Base-by-base conservation (phyloP, 2,113 vertebrate genomes). In the Geococcyx californianus region DNA sequence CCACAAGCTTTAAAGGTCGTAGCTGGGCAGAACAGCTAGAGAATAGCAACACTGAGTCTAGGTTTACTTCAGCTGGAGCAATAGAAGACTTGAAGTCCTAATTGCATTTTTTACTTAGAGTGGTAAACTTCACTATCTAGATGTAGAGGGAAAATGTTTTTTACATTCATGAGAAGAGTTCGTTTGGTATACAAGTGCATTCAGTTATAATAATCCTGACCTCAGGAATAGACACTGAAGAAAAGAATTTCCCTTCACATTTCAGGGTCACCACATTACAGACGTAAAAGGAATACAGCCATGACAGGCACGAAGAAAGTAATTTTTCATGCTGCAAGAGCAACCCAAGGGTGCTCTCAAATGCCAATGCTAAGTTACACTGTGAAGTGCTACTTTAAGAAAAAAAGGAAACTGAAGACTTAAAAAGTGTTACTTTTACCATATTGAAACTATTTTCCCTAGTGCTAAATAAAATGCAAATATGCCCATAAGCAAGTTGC, bases 381-480 rank as follows among this genome's bases (percentile, higher is more conserved):
- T 36, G n/a, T 56, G 51, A 81, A 94, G 21, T 21, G 25, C 26
- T 59, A n/a, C 72, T 79, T 86, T 42, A 60, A 78, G 69, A 76
- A 74, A 45, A 84, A 76, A 23, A 72, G 16, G 54, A 88, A 94
- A 87, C 23, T 2, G 17, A 44, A 74, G 60, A 49, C 34, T 29
- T 64, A 63, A 85, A 45, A 83, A 56, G 26, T 29, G 23, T 34
- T 6, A 60, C 28, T 78, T 93, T 77, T 86, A 60, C 90, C 47
- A 75, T 64, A 18, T 52, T 84, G 19, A 81, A 88, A 73, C 9
- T 2, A 1, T 55, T 59, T 85, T 42, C 52, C 63, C 29, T 51
- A 18, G 25, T 36, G 59, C 51, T 70, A 59, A 94, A 89, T 59
- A 76, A 94, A 94, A 90, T 86, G 85, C 49, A 94, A 70, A 96